Conservation (phyloP, 2,113 vertebrate species). For the Fulmarus glacialis region DNA sequence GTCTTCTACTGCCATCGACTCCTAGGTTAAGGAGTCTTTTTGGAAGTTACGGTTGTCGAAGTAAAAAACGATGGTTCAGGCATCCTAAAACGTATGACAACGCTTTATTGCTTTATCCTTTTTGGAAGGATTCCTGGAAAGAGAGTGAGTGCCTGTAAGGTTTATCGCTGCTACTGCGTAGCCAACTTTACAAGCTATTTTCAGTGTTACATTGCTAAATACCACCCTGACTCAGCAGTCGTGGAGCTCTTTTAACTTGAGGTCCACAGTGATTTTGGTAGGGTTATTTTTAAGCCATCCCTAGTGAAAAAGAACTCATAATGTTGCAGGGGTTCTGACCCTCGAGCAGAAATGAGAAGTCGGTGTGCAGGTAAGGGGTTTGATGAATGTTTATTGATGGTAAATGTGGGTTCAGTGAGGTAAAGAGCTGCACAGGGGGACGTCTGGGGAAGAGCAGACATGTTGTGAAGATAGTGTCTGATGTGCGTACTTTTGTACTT, state of each 20-base stretch:
- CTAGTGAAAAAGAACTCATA: neutral
- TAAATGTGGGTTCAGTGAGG: neutral
- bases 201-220: neutral
- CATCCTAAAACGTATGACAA: neutral
- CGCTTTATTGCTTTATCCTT: neutral
- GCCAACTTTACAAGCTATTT: neutral
- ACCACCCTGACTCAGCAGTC: neutral
- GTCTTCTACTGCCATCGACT: neutral
- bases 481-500: fast-evolving
- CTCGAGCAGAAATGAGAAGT: neutral
- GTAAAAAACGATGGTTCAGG: neutral
- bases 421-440: neutral
- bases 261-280: neutral
- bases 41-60: neutral
- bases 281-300: neutral
- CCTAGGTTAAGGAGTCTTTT: neutral
- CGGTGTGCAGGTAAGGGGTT: neutral
- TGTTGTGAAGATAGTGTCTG: fast-evolving
- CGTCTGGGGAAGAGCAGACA: fast-evolving
- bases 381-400: neutral
- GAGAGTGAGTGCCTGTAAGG: neutral
- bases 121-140: neutral
- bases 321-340: neutral
- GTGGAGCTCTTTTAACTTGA: neutral
- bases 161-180: neutral